Percentiles rank a stretch among this genome's conserved stretches.
phyloP scores from a whole-genome alignment of 2,113 vertebrate species.

The Coracopsis vasa region DNA sequence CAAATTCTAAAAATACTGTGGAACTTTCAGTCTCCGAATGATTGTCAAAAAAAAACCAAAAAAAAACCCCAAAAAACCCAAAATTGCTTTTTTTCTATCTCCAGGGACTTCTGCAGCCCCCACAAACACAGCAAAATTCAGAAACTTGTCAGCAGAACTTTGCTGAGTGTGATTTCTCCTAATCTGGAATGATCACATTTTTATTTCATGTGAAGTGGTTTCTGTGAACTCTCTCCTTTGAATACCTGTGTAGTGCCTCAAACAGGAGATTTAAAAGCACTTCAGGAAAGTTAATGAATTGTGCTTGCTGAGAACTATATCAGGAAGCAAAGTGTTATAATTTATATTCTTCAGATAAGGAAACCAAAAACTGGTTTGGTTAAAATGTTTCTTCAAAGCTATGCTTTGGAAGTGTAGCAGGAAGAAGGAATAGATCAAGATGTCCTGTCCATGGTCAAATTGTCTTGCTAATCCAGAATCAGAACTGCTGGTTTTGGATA shows the following conservation, averaged over 20 bases:
- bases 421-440: not conserved
- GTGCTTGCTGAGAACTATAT: not conserved
- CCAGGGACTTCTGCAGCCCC: not conserved
- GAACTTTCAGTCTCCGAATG: not conserved
- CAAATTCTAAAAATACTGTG: not conserved
- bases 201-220: conserved; percentile 45
- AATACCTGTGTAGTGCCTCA: conserved; percentile 34
- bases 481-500: not conserved
- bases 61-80: no score
- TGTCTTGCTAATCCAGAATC: not conserved
- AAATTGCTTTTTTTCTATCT: not conserved
- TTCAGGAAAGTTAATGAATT: conserved; percentile 47
- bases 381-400: not conserved
- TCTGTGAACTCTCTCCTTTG: conserved; percentile 21
- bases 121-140: not conserved
- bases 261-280: conserved; percentile 41
- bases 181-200: conserved; percentile 35
- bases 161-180: not conserved
- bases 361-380: not conserved
- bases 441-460: not conserved
- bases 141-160: conserved; percentile 13
- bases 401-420: not conserved
- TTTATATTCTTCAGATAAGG: conserved; percentile 4
- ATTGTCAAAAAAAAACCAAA: not conserved
- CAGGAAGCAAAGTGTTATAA: not conserved